Base-by-base conservation (phyloP, 2,113 vertebrate species). In the Tyrannus savana region DNA sequence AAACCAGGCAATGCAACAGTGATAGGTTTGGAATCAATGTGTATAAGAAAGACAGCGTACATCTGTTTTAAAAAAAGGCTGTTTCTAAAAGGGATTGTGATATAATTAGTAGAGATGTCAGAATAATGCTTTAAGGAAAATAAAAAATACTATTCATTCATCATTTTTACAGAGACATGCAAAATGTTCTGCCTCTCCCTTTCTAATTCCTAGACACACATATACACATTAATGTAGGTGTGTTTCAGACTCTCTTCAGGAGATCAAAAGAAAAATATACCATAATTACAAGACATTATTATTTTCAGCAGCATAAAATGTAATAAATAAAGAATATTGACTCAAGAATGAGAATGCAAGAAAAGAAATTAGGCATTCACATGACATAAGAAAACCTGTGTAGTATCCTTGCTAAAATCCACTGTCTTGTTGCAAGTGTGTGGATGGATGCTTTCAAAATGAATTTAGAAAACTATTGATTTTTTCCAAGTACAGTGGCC, bases 211-310 rank as follows among this genome's bases (percentile, higher is more conserved):
- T 68, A 47, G 19, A 23, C 9, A 42, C 7, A 24, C 3, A 46
- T 6, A 60, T 8, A 39, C 3, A 30, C 4, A 39, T 1, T 3
- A 74, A 8, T 15, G 6, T 23, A 14, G 19, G 8, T 5, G 6
- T 14, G 19, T 87, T 94, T 85, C 37, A 75, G 39, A 49, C 4
- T 17, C 8, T 68, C 12, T 76, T 72, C 39, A 49, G 41, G 63
- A 71, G 13, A 82, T n/a, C 2, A 76, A 55, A 64, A 74, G 31
- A 53, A 89, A 72, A 91, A 68, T 7, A 9, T 4, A 6, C 46
- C 4, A 24, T n/a, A 78, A 37, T 71, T 68, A 42, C 13, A 24
- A 64, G 3, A 59, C 72, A 37, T 33, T 64, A 68, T 81, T 77
- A 13, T 67, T 63, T 8, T 72, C 3, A 52, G 14, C 4, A 59